Evolutionary conservation across 2,797 vertebrate species (phyloP).

Genomic region (Rhodeus uyekii): DNA sequence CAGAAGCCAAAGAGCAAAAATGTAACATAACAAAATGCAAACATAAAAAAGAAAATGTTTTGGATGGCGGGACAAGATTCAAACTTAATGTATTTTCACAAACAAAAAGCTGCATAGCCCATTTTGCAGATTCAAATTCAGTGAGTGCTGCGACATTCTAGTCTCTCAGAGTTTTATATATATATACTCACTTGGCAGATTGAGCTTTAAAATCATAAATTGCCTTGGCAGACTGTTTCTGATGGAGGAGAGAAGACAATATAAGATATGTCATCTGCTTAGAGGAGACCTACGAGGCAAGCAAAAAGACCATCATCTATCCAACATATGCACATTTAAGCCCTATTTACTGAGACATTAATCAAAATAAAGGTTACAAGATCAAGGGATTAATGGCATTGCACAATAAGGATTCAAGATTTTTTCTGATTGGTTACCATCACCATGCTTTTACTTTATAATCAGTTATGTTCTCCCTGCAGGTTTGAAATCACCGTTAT

Average conservation of each 20-base stretch:
- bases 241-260: conserved; percentile 83
- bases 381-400: background rate
- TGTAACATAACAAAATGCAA: background rate
- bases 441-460: background rate
- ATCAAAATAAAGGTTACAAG: conserved; percentile 25
- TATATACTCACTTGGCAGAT: conserved; percentile 95
- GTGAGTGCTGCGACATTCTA: conserved; percentile 11
- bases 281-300: conserved; percentile 72
- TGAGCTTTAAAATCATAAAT: conserved; percentile 99
- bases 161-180: background rate
- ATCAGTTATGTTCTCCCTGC: background rate
- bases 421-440: background rate
- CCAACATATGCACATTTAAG: background rate
- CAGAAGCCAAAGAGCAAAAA: conserved; percentile 4
- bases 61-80: background rate
- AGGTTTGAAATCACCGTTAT: background rate
- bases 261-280: conserved; percentile 83
- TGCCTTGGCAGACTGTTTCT: conserved; percentile 95
- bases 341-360: background rate
- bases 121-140: background rate
- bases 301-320: conserved; percentile 35
- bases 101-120: background rate
- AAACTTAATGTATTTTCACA: background rate
- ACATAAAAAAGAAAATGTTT: background rate
- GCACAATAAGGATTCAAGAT: background rate